Base-by-base conservation (phyloP, 2,888 invertebrate genomes). In the Listrodromus nycthemerus region DNA sequence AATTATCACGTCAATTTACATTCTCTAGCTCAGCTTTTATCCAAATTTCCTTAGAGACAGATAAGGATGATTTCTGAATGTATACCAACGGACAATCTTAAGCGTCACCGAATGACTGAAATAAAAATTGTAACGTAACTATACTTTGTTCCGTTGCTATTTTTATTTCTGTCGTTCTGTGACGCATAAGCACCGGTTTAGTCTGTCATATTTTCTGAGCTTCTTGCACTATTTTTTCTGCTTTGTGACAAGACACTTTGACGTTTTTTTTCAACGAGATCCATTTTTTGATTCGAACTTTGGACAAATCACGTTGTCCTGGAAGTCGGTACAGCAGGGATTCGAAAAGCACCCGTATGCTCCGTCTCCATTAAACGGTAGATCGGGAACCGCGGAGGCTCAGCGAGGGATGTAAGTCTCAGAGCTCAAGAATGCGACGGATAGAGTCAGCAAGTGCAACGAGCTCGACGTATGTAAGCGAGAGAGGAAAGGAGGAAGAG, bases 391-490 rank as follows among this genome's bases (percentile, higher is more conserved):
- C 41, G 41, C 41, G 41, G 4, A 13, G 16, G 41, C 41, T 16
- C 41, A 45, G 41, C 41, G 41, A 45, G 5, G 41, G 41, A 45
- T 41, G 41, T 41, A 41, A 41, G 41, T 45, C 41, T 13, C 41
- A 45, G 41, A 45, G 41, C 41, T 45, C 41, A 45, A 37, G 30
- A 75, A 65, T 37, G 37, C 65, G 65, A 33, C 48, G 19, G 19
- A 48, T 82, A 78, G 83, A 66, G 80, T 80, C 61, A 83, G 78
- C 81, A 85, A 80, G 86, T 75, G 83, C 45, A 70, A 87, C 74
- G 82, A 77, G 85, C 84, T 3, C 33, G 30, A 71, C n/a, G 50
- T 83, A 84, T 85, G 88, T 86, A 87, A 80, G 86, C 84, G 19
- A 33, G 65, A 19, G 52, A 48, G 52, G n/a, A 24, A 84, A 87